Evolutionary conservation across 2,888 invertebrate species (phyloP), one percentile per base, ranked within the genome.

Genomic region (Chrysomela aeneicollis): DNA sequence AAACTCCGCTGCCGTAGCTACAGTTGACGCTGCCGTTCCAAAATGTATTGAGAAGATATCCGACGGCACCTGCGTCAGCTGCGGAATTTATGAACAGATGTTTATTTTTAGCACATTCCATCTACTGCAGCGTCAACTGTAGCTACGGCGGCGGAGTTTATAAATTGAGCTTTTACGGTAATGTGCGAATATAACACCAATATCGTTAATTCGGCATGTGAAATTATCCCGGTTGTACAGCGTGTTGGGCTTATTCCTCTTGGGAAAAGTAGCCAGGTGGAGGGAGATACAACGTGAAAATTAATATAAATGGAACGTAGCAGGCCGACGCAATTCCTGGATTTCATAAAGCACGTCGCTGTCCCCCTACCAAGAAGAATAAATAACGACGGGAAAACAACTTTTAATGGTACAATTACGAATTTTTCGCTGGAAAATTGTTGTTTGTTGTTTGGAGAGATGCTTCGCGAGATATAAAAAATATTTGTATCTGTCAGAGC

Each of bases 371-470:
- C 15, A 65, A 55, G 65, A 49, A 62, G 66, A 69, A 64, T 66
- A 64, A 62, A 62, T 61, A 64, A 64, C 62, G 64, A 59, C 63
- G 57, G 62, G 63, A 62, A 65, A 69, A 66, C 62, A 69, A 66
- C 62, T 69, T 69, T 69, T 64, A 66, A 69, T 66, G 64, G 63
- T 64, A 62, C 66, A 64, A 66, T 66, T 66, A 68, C 59, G 60
- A 57, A 52, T 65, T 57, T 51, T 66, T 63, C 60, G 63, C 59
- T 47, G 54, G 52, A 54, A 59, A 65, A 54, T 59, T 65, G 54
- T 62, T 61, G 65, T 62, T 62, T 61, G 65, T 61, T 35, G 53
- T n/a, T n/a, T n/a, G 61, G 59, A 50, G n/a, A 61, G 52, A 65
- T 49, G 61, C 53, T 61, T 65, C 59, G 49, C 61, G 50, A 61